phyloP scores from a whole-genome alignment of 2,113 vertebrate genomes.

The Ceyx margarethae region DNA sequence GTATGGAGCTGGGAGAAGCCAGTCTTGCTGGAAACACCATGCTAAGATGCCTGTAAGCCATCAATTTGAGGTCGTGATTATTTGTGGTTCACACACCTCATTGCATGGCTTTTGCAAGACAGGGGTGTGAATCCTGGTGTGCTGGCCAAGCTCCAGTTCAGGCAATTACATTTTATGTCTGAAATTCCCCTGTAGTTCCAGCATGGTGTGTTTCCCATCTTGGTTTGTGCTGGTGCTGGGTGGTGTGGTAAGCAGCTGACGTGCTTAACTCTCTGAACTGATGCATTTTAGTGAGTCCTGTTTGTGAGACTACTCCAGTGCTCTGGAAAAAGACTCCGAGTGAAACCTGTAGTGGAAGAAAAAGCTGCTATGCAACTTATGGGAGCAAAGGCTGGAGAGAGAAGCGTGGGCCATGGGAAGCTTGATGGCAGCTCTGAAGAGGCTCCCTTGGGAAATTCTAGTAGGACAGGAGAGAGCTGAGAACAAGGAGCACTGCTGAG shows the following conservation, averaged over 20 bases:
- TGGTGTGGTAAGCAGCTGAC: slow-evolving; percentile 20
- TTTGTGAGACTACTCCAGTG: neutral
- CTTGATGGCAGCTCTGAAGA: neutral
- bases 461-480: neutral
- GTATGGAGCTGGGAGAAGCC: slow-evolving; percentile 30
- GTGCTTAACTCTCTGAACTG: neutral
- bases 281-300: neutral
- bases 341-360: neutral
- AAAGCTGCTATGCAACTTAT: neutral
- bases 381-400: neutral
- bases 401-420: neutral
- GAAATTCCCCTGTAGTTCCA: slow-evolving; percentile 38
- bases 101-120: slow-evolving; percentile 51
- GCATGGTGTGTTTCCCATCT: slow-evolving; percentile 32
- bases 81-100: slow-evolving; percentile 51
- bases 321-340: neutral
- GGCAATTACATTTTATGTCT: slow-evolving; percentile 48
- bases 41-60: slow-evolving; percentile 15
- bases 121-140: slow-evolving; percentile 61
- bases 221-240: slow-evolving; percentile 2
- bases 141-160: slow-evolving; percentile 45
- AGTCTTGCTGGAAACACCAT: slow-evolving; percentile 4
- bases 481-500: neutral
- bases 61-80: slow-evolving; percentile 54
- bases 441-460: neutral